A percentile compares a stretch with the other conserved stretches of the same genome.
Conservation (phyloP, 1,140 invertebrate genomes). For the Homalodisca vitripennis region DNA sequence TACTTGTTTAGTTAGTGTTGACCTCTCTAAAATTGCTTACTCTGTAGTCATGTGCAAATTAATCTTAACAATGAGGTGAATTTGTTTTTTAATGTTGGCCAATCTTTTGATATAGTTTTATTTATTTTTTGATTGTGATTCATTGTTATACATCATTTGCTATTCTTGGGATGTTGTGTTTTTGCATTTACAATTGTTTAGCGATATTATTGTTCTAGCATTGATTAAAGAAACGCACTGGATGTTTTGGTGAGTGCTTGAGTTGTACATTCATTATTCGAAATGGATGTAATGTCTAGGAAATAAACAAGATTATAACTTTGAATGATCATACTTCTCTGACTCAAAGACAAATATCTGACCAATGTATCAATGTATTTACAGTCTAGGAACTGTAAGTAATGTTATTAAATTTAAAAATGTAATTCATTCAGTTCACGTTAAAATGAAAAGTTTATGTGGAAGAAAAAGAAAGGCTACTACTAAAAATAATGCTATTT, state of each 20-base stretch:
- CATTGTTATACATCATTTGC: slow-evolving; percentile 1
- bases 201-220: background rate
- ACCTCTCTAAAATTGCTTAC: no score
- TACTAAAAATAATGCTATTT: slow-evolving; percentile 3
- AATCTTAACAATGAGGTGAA: background rate
- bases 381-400: slow-evolving; percentile 10
- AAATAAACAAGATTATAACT: slow-evolving; percentile 8
- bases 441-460: background rate
- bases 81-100: background rate
- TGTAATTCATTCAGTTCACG: background rate
- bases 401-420: slow-evolving; percentile 12
- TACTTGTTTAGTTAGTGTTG: no score
- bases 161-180: background rate
- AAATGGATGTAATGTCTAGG: slow-evolving; percentile 2
- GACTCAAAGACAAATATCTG: background rate
- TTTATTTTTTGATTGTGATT: background rate
- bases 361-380: background rate
- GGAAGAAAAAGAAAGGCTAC: slow-evolving; percentile 14
- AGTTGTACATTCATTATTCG: slow-evolving; percentile 1
- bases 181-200: slow-evolving; percentile 2
- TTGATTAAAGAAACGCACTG: background rate
- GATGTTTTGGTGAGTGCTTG: slow-evolving; percentile 1
- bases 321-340: slow-evolving; percentile 8
- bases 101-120: background rate
- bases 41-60: no score